Evolutionary conservation across 1,140 invertebrate species (phyloP).

Genomic region (Cotesia glomerata): DNA sequence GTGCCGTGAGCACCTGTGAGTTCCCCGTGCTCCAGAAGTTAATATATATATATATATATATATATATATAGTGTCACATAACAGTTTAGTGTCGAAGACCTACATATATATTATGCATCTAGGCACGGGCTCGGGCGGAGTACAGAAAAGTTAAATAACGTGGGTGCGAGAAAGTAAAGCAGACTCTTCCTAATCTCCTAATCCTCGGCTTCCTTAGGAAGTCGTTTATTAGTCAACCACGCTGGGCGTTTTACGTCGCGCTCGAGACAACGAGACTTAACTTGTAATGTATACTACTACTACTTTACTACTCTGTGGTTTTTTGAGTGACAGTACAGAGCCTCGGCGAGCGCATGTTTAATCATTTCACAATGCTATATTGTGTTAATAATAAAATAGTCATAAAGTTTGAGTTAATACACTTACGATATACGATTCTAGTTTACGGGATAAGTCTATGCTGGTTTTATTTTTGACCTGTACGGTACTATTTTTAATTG

Average conservation of each 20-base stretch:
- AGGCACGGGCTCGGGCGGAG: background rate
- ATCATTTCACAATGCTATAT: slow-evolving; percentile 15
- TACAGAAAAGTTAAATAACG: slow-evolving; percentile 15
- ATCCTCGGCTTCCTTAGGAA: slow-evolving; percentile 63
- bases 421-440: background rate
- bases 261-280: slow-evolving; percentile 26
- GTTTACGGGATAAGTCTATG: too few relatives aligned
- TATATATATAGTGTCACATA: too few relatives aligned
- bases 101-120: too few relatives aligned
- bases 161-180: slow-evolving; percentile 40
- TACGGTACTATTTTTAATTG: too few relatives aligned
- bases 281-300: too few relatives aligned
- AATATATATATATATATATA: too few relatives aligned
- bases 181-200: slow-evolving; percentile 57
- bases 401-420: background rate
- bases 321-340: slow-evolving; percentile 24
- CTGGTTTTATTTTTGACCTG: too few relatives aligned
- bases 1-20: slow-evolving; percentile 47
- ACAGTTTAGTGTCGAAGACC: too few relatives aligned
- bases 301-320: too few relatives aligned
- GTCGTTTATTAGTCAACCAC: slow-evolving; percentile 60
- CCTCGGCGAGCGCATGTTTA: slow-evolving; percentile 31
- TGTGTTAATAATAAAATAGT: background rate
- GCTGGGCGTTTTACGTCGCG: slow-evolving; percentile 34
- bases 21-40: background rate